Conservation (phyloP, 2,888 invertebrate genomes). For the Pantelozetes paolii region DNA sequence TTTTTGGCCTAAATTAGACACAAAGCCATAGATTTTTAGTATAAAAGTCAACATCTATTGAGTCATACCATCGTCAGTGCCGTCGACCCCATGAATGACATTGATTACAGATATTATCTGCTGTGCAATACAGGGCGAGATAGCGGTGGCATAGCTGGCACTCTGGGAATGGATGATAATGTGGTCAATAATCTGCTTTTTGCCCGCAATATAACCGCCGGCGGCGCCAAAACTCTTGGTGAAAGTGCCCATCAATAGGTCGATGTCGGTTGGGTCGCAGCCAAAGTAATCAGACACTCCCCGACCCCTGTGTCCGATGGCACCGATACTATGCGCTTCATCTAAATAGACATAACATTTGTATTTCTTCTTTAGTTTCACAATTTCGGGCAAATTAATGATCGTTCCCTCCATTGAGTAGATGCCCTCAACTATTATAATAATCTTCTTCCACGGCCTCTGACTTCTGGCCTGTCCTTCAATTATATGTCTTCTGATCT, state of each 20-base stretch:
- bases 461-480: conserved; percentile 21
- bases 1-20: conserved; percentile 52
- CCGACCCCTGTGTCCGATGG: conserved; percentile 55
- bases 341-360: conserved; percentile 57
- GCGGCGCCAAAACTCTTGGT: conserved; percentile 58
- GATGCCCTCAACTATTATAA: conserved; percentile 47
- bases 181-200: conserved; percentile 48
- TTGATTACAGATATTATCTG: conserved; percentile 83
- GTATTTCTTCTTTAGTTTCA: conserved; percentile 57
- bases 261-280: conserved; percentile 55
- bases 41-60: neutral
- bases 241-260: conserved; percentile 58
- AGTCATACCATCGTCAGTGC: conserved; percentile 62
- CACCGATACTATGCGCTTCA: conserved; percentile 58
- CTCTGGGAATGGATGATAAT: conserved; percentile 59
- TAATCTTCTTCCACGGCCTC: conserved; percentile 40
- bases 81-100: conserved; percentile 75
- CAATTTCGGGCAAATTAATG: conserved; percentile 55
- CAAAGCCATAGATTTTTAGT: neutral
- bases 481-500: conserved; percentile 13
- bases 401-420: conserved; percentile 63
- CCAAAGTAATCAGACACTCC: conserved; percentile 58
- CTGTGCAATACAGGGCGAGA: conserved; percentile 83
- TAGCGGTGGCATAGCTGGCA: conserved; percentile 74
- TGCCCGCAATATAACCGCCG: conserved; percentile 57